Evolutionary conservation across 2,888 invertebrate species (phyloP).

Genomic region (Cephus pulcher): DNA sequence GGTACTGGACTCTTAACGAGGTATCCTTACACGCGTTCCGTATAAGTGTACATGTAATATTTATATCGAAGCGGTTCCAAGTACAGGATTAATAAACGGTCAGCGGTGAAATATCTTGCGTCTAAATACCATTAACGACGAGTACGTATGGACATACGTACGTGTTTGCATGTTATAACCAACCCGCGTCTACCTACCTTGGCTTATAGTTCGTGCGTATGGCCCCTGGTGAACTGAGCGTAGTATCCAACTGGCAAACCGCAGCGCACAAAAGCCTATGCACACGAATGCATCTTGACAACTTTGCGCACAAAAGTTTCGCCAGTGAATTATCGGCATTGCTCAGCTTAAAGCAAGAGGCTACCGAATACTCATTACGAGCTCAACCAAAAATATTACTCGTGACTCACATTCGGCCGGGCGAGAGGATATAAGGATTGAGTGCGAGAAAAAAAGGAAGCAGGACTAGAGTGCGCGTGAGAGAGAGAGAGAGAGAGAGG

Average conservation of each 20-base stretch:
- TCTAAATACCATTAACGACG: conserved; percentile 30
- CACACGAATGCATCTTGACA: conserved; percentile 2
- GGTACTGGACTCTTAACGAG: conserved; percentile 32
- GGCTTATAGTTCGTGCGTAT: neutral
- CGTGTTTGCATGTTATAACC: conserved; percentile 19
- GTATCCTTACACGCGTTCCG: conserved; percentile 23
- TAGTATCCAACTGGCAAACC: neutral
- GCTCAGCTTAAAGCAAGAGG: neutral
- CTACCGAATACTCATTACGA: conserved; percentile 11
- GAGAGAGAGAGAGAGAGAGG: neutral
- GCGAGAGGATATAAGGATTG: neutral
- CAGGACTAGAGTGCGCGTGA: neutral
- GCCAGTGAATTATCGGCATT: conserved; percentile 17
- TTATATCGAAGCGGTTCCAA: conserved; percentile 20
- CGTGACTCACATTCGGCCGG: neutral
- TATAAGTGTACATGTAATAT: conserved; percentile 7
- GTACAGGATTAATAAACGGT: conserved; percentile 32
- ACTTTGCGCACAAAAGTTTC: conserved; percentile 11
- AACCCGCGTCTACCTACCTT: conserved; percentile 8
- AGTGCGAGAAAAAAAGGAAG: neutral
- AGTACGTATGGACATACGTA: neutral
- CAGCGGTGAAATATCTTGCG: conserved; percentile 25
- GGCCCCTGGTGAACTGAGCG: neutral
- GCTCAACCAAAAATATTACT: neutral
- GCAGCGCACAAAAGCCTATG: neutral